These are phyloP conservation scores for Mola mola DNA, from an alignment of 2,113 vertebrate genomes.

Conservation along the genomic window DNA sequence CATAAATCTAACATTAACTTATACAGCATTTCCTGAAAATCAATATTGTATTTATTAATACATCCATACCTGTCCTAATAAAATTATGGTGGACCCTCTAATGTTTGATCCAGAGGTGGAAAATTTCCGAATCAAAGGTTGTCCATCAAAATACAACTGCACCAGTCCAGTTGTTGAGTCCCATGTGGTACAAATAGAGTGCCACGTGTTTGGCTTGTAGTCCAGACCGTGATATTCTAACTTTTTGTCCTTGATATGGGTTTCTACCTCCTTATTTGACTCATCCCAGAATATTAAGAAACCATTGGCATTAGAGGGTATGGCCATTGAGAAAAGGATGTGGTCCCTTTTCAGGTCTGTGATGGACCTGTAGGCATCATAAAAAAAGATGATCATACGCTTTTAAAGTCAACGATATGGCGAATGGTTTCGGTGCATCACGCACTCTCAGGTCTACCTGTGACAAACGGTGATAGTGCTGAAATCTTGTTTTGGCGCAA, in stretches of 20 bases:
- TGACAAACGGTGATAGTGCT: conserved; percentile 59
- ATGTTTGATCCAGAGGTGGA: background rate
- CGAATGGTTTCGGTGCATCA: background rate
- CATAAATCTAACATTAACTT: background rate
- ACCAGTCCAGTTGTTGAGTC: conserved; percentile 51
- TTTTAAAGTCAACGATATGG: no score
- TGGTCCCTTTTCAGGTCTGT: conserved; percentile 68
- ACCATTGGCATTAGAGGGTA: conserved; percentile 3
- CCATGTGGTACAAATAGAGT: conserved; percentile 71
- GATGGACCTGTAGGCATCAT: conserved; percentile 47
- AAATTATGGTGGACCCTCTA: conserved; percentile 15
- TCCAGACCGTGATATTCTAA: conserved; percentile 6
- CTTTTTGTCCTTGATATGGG: background rate
- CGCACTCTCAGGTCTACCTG: conserved; percentile 41
- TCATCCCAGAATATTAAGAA: conserved; percentile 57
- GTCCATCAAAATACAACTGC: conserved; percentile 69
- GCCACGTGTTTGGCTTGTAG: conserved; percentile 66
- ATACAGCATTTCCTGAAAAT: background rate
- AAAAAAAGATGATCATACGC: background rate
- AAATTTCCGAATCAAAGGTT: conserved; percentile 32
- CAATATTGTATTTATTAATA: background rate
- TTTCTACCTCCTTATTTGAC: conserved; percentile 6
- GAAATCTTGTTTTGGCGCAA: background rate
- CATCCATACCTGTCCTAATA: conserved; percentile 73
- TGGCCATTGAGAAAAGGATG: conserved; percentile 62